Evolutionary conservation across 1,140 invertebrate genomes (phyloP), one percentile per base, ranked within the genome.

Genomic region (Listronotus bonariensis): DNA sequence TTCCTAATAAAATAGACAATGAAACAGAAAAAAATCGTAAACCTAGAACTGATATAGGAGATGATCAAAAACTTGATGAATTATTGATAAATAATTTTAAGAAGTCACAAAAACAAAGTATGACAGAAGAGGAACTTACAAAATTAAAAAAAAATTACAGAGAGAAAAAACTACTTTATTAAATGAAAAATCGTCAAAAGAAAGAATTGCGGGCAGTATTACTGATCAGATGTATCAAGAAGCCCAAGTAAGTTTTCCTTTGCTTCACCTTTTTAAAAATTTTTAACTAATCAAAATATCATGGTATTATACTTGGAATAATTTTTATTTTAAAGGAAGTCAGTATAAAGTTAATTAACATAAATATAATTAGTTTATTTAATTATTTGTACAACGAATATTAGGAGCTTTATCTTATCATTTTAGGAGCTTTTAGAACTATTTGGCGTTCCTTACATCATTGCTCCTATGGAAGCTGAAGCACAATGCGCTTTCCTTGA

Each of bases 401-500:
- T 51, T 26, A 17, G 4, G 3, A 17, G 10, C 8, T 10, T 1
- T 1, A 14, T 36, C 9, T n/a, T 17, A 14, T 66, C 31, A 45
- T 68, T 76, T 54, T 63, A 91, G 86, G 90, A 96, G 76, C 80
- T 98, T n/a, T 79, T 99, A 51, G 83, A 86, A 67, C 80, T 98
- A 45, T 98, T 99, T 82, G 97, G 97, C 1, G 87, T 99, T 66
- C 97, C 97, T 0, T 99, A 92, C 74, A 80, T 99, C 52, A 85
- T 96, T 10, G 95, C 96, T 14, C 97, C 97, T 6, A 92, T 92
- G 86, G 97, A 99, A 84, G 97, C 97, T 6, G 97, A 99, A 85
- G 95, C 97, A 0, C 97, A 99, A 77, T 99, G 97, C 81, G 97
- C 96, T 0, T 94, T 92, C 76, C 82, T 97, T n/a, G 93, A 97